Evolutionary conservation across 2,113 vertebrate species (phyloP), one percentile per base, ranked within the genome.

Genomic region (Scartelaos histophorus): DNA sequence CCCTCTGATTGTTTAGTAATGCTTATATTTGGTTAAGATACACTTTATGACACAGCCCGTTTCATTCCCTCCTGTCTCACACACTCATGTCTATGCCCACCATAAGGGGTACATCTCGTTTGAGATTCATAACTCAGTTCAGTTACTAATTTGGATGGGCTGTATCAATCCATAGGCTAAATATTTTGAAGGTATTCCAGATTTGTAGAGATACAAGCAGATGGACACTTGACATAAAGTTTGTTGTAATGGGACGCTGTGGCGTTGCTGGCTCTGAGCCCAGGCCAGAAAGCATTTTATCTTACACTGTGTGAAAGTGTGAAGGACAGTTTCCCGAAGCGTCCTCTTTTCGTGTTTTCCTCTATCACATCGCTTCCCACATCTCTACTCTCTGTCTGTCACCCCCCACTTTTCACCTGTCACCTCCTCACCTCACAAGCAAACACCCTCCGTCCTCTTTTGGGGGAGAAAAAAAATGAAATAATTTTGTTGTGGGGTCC

Each of bases 401-500:
- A 86, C 86, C 85, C 81, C 81, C 74, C 83, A 75, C 87, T 83
- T 80, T 85, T 86, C 85, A 88, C 88, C 90, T 90, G 88, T 90
- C 89, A 90, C 88, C 79, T 74, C 85, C 75, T 78, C 84, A 85
- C 86, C 85, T 87, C 85, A 69, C 87, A 72, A 72, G 69, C 85
- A 90, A 85, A 87, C 88, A 87, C 70, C 76, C 79, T 81, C 89
- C 78, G 84, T 91, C 67, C 71, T 83, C 85, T 87, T 83, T 85
- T 79, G 51, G 66, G 71, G 24, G 2, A 58, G 24, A 58, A n/a
- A 61, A 29, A 81, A 95, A 96, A 96, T 95, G 94, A 97, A 97
- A 97, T 96, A 94, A 97, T 97, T 97, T 97, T 98, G 96, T 98
- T 97, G 96, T 97, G 95, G 94, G 96, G 96, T 98, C 97, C 96